Conservation (phyloP, 2,797 vertebrate genomes). For the Myotis vivesi region DNA sequence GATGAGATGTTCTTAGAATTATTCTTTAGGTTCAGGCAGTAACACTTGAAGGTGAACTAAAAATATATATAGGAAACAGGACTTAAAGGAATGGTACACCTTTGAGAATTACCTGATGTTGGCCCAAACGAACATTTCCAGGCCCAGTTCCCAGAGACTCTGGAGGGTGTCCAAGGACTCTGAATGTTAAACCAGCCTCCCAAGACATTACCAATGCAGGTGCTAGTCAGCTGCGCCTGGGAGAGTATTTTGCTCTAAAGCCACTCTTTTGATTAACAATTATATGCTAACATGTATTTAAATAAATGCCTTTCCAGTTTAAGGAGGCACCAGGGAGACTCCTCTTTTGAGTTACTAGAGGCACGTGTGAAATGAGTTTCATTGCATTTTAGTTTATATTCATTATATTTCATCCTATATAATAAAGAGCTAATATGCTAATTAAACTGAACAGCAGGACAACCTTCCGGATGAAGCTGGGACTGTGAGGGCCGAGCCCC, state of each 20-base stretch:
- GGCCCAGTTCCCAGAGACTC: neutral
- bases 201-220: neutral
- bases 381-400: constrained; percentile 5
- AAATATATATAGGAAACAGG: neutral
- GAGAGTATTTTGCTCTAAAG: neutral
- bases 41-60: neutral
- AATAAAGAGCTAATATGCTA: too few relatives aligned
- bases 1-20: neutral
- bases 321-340: neutral
- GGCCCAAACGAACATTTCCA: neutral
- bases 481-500: too few relatives aligned
- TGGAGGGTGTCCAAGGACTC: neutral
- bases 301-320: neutral
- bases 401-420: neutral
- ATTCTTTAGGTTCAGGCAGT: neutral
- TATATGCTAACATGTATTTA: neutral
- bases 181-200: neutral
- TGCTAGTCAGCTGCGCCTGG: neutral
- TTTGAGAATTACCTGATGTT: constrained; percentile 10
- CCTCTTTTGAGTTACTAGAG: neutral
- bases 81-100: neutral
- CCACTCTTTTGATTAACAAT: neutral
- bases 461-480: too few relatives aligned
- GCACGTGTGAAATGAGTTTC: neutral
- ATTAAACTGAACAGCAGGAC: too few relatives aligned